phyloP scores from a whole-genome alignment of 2,797 vertebrate genomes.

The Etheostoma nigrum region DNA sequence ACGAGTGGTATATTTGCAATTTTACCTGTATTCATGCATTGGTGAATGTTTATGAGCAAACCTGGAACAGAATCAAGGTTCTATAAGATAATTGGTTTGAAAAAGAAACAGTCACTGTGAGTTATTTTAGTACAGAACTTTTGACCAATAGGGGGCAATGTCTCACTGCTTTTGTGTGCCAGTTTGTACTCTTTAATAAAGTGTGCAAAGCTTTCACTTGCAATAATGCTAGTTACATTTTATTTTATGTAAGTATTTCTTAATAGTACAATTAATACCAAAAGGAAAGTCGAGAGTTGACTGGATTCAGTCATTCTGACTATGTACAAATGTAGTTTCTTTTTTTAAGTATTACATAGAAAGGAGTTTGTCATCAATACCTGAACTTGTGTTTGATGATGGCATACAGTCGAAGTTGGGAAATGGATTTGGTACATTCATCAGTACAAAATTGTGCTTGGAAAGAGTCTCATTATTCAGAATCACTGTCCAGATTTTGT shows the following conservation, averaged over 20 bases:
- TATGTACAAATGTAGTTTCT: too few species aligned
- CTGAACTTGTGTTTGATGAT: background rate
- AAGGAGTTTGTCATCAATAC: background rate
- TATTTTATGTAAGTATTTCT: background rate
- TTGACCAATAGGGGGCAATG: slow-evolving; percentile 54
- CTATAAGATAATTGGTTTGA: background rate
- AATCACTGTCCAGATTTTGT: fast-evolving
- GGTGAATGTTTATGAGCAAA: background rate
- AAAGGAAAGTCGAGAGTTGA: background rate
- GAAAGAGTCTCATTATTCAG: background rate
- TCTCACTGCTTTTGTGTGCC: slow-evolving; percentile 26
- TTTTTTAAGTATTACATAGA: background rate
- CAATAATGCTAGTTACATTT: background rate
- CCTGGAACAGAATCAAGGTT: slow-evolving; percentile 14
- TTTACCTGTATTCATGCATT: background rate
- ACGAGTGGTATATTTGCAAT: background rate
- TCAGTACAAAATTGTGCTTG: slow-evolving; percentile 9
- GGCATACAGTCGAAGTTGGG: background rate
- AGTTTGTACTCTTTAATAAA: background rate
- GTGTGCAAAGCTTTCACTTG: background rate
- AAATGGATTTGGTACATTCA: background rate
- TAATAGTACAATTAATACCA: background rate
- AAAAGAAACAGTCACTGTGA: background rate
- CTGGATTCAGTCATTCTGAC: background rate
- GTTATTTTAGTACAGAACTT: background rate